A percentile compares a stretch with the other conserved stretches of the same genome.
These are phyloP conservation scores for Phoeniculus purpureus DNA, from an alignment of 2,797 vertebrate species.

Conservation along the genomic window DNA sequence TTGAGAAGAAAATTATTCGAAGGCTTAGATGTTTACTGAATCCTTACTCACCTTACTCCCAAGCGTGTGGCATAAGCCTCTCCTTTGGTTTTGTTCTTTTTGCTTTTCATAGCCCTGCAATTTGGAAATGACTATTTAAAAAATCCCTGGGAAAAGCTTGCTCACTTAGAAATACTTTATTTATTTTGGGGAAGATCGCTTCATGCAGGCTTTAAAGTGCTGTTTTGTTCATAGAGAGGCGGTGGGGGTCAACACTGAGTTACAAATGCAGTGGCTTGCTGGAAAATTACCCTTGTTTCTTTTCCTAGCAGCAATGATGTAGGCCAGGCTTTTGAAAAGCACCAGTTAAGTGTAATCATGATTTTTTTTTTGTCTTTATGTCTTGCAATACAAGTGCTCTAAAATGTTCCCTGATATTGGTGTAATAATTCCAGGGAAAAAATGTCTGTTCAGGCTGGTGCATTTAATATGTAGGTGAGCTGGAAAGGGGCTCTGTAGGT, in stretches of 20 bases:
- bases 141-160: background rate
- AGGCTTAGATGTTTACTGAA: background rate
- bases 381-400: background rate
- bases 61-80: fast-evolving
- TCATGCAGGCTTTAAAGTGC: conserved; percentile 18
- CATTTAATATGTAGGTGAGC: background rate
- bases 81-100: background rate
- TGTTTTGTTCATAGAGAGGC: background rate
- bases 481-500: background rate
- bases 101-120: background rate
- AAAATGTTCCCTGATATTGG: background rate
- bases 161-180: background rate
- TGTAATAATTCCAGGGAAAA: background rate
- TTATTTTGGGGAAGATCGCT: background rate
- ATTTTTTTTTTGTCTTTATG: background rate
- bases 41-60: background rate
- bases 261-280: background rate
- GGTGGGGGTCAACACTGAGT: background rate
- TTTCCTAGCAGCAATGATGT: background rate
- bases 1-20: background rate
- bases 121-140: background rate
- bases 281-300: background rate
- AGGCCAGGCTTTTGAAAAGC: background rate
- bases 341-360: background rate
- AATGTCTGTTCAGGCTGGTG: background rate